Base-by-base conservation (phyloP, 2,797 vertebrate genomes). In the Kryptopterus vitreolus region DNA sequence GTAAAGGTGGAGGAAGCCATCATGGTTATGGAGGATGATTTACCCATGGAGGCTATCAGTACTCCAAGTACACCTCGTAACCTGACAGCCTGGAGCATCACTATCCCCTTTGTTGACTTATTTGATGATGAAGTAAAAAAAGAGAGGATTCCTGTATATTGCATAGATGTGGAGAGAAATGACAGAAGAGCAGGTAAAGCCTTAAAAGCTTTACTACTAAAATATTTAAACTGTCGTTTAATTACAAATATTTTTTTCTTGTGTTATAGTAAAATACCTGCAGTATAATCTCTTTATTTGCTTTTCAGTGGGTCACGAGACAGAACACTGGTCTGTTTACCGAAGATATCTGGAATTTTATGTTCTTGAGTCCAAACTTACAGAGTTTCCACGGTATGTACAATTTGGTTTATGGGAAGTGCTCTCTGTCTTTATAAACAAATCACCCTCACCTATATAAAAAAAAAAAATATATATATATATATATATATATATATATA, bases 1-100 rank as follows among this genome's bases (percentile, higher is more conserved):
- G n/a, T n/a, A n/a, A n/a, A 98, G 97, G 97, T 99, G 86, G 97
- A 99, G 90, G 97, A 99, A 91, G 97, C 96, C 0, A 95, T 95
- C 79, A 96, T 99, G 95, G 97, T 99, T 74, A 91, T 97, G 92
- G 97, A 99, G 91, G 97, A 98, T 76, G 97, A 99, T 87, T 95
- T 94, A 74, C 96, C 96, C 9, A 88, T 96, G 87, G 96, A 99
- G 86, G 92, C 90, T 0, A 93, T 95, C 81, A 96, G 92, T 85
- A 96, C 96, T 10, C 97, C 97, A 52, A 96, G 95, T 85, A 98
- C 96, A 15, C 96, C 96, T 1, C 94, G 97, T 29, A 98, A 99
- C 90, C 96, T 99, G 63, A 93, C 96, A 0, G 96, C 96, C 0
- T 99, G 97, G 97, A 96, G 93, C 91, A 98, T 99, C 87, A 95